A percentile compares a stretch with the other conserved stretches of the same genome.
phyloP scores from a whole-genome alignment of 1,140 invertebrate species.

The Papilio xuthus region DNA sequence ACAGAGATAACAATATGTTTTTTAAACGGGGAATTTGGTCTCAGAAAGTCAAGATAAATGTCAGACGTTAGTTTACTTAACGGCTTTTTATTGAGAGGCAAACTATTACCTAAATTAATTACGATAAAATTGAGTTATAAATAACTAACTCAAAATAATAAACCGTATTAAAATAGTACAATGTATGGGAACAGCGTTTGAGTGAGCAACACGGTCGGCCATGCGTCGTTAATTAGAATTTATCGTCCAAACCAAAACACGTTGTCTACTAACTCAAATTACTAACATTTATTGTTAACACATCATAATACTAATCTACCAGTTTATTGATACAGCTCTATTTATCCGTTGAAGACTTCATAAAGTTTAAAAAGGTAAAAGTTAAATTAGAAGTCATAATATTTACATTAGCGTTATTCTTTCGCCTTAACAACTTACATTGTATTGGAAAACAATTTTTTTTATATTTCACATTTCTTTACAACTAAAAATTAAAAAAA shows the following conservation, averaged over 20 bases:
- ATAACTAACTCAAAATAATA: not conserved
- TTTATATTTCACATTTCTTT: no score
- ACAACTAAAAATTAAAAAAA: no score
- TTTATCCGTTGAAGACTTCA: conserved; percentile 32
- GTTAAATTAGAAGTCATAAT: not conserved
- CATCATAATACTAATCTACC: conserved; percentile 55
- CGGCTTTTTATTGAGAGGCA: no score
- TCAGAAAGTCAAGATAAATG: no score
- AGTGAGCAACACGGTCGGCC: conserved; percentile 44
- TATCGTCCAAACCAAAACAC: conserved; percentile 54
- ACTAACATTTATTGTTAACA: conserved; percentile 57
- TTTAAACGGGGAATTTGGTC: no score
- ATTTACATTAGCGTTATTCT: not conserved
- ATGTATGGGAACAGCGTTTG: conserved; percentile 20
- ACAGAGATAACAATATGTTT: no score
- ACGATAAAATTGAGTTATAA: not conserved
- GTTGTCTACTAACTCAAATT: conserved; percentile 59
- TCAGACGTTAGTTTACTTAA: no score
- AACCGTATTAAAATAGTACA: not conserved
- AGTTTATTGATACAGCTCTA: conserved; percentile 31
- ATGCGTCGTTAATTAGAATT: conserved; percentile 58
- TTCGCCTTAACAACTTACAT: no score
- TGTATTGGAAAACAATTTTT: no score
- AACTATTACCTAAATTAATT: not conserved
- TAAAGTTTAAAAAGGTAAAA: not conserved